A percentile compares a stretch with the other conserved stretches of the same genome.
phyloP scores from a whole-genome alignment of 2,113 vertebrate species.

The Planiliza haematocheilus region DNA sequence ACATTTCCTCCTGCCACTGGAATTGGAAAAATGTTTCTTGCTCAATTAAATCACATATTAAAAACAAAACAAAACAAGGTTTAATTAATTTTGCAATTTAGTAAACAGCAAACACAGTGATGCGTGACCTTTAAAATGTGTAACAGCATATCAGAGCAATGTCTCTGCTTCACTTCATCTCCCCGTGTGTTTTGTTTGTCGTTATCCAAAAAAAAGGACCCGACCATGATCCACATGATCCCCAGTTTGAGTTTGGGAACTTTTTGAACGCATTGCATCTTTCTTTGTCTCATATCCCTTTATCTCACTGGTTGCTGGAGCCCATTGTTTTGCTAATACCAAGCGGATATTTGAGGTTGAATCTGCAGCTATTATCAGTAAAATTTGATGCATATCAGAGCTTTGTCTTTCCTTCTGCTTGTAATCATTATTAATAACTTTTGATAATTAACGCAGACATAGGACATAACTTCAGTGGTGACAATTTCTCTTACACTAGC shows the following conservation, averaged over 20 bases:
- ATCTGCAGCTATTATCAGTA: not conserved
- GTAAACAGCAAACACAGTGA: not conserved
- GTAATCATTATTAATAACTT: not conserved
- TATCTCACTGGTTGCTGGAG: not conserved
- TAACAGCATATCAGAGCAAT: not conserved
- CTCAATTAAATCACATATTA: too few relatives aligned
- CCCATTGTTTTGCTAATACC: not conserved
- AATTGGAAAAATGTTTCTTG: too few relatives aligned
- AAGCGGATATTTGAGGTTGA: not conserved
- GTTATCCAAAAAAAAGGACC: not conserved
- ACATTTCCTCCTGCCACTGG: too few relatives aligned
- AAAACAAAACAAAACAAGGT: too few relatives aligned
- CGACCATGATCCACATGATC: too few relatives aligned
- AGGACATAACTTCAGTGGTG: not conserved
- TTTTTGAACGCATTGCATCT: too few relatives aligned
- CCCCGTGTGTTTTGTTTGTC: not conserved
- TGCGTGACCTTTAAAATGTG: too few relatives aligned
- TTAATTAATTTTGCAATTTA: too few relatives aligned
- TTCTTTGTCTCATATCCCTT: not conserved
- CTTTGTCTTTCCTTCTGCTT: not conserved
- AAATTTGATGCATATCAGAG: not conserved
- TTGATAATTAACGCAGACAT: not conserved
- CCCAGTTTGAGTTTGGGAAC: too few relatives aligned
- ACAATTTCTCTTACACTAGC: slow-evolving; percentile 86
- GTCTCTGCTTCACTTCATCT: not conserved